Percentiles rank a stretch among this genome's conserved stretches.
phyloP scores from a whole-genome alignment of 2,113 vertebrate species.

The Nibea albiflora region DNA sequence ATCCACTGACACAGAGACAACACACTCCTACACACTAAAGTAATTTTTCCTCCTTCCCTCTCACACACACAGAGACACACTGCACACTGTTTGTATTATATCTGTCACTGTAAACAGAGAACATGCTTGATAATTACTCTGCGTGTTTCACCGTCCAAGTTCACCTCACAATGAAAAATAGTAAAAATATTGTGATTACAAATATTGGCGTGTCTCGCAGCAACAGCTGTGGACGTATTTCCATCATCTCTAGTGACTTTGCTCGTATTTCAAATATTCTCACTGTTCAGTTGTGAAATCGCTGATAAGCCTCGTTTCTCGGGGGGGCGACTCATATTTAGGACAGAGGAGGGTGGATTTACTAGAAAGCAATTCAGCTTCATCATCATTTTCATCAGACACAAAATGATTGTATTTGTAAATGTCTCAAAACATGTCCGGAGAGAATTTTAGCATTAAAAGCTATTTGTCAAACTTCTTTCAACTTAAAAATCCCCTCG shows the following conservation, averaged over 20 bases:
- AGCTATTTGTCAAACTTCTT: background rate
- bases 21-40: background rate
- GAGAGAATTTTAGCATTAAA: background rate
- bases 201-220: conserved; percentile 38
- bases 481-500: background rate
- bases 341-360: background rate
- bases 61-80: background rate
- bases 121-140: conserved; percentile 22
- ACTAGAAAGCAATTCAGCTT: background rate
- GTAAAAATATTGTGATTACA: conserved; percentile 63
- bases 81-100: conserved; percentile 14
- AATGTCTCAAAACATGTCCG: background rate
- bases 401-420: background rate
- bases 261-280: conserved; percentile 33
- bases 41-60: background rate
- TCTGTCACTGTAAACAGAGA: conserved; percentile 57
- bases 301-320: conserved; percentile 30
- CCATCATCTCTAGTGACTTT: conserved; percentile 18
- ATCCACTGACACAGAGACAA: background rate
- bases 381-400: background rate
- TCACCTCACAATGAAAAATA: conserved; percentile 49
- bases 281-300: conserved; percentile 34
- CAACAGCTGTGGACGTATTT: conserved; percentile 50
- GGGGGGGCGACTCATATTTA: background rate
- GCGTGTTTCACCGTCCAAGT: conserved; percentile 36